A percentile compares a stretch with the other conserved stretches of the same genome.
phyloP scores from a whole-genome alignment of 2,797 vertebrate species.

The Poecilia picta region DNA sequence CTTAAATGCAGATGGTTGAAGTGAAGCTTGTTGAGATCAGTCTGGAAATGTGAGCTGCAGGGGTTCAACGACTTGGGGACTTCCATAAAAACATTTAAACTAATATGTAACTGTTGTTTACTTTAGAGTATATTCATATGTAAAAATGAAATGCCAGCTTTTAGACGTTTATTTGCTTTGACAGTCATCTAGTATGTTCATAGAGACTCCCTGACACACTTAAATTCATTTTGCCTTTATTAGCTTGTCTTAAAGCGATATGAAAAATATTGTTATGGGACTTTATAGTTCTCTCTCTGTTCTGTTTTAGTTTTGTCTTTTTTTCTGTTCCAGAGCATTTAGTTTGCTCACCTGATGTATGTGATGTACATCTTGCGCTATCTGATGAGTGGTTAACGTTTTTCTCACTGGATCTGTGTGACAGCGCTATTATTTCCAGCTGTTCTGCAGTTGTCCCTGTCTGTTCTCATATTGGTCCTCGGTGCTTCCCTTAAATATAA shows the following conservation, averaged over 20 bases:
- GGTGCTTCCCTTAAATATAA: background rate
- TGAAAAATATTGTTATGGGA: background rate
- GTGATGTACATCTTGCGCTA: background rate
- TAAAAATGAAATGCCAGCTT: background rate
- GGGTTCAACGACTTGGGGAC: background rate
- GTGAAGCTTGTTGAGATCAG: background rate
- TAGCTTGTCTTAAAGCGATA: background rate
- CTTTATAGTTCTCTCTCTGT: background rate
- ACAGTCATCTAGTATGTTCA: background rate
- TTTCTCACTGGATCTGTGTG: background rate
- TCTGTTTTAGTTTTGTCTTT: background rate
- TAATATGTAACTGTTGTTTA: background rate
- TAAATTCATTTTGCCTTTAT: background rate
- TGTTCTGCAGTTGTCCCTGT: background rate
- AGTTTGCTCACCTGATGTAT: background rate
- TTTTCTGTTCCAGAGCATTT: background rate
- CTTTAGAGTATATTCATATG: background rate
- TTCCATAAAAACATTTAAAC: background rate
- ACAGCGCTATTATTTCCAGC: background rate
- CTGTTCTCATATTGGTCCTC: background rate
- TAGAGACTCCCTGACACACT: background rate
- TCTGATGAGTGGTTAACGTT: background rate
- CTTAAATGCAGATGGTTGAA: background rate
- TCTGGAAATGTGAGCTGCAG: background rate
- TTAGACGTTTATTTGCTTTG: background rate